Evolutionary conservation across 2,888 invertebrate genomes (phyloP), one percentile per base, ranked within the genome.

Genomic region (Hypomecis atomaria): DNA sequence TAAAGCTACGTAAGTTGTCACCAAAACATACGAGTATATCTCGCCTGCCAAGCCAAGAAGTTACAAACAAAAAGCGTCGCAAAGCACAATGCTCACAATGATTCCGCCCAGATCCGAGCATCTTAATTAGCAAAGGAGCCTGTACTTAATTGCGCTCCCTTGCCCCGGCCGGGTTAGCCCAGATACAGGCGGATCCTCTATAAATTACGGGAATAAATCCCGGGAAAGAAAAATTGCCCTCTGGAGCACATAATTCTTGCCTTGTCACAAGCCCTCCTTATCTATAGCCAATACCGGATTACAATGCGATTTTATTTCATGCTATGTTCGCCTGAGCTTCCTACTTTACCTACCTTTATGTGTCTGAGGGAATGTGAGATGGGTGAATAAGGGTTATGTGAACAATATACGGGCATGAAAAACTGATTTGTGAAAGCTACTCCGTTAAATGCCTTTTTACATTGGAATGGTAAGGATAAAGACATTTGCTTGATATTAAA

Each of bases 231-330:
- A 92, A 92, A 92, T 92, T 92, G 92, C 92, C 90, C 92, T 92
- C 90, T 89, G 86, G 91, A 92, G 92, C 92, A 92, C 92, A 92
- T 92, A 92, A 92, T 92, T 92, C 92, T 92, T 92, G 91, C 90
- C 92, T 92, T 92, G 92, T 92, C 92, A 92, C 92, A 92, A 88
- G 86, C 88, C 86, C 88, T 91, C 91, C 92, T 92, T 92, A 92
- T 92, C 92, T 90, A 84, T 84, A 87, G 85, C 92, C 92, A 92
- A 92, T 92, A 92, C 89, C 91, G 92, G 92, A 92, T 92, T 92
- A 92, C 92, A 92, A 87, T 91, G 87, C 87, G 91, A 92, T 92
- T 92, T 92, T 92, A 92, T 92, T 92, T 90, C 82, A 88, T 87
- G 85, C 85, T 86, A 84, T 89, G 86, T 87, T 86, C 85, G 81